Percentiles rank a stretch among this genome's conserved stretches.
phyloP scores from a whole-genome alignment of 2,797 vertebrate genomes.

The Coendou prehensilis region DNA sequence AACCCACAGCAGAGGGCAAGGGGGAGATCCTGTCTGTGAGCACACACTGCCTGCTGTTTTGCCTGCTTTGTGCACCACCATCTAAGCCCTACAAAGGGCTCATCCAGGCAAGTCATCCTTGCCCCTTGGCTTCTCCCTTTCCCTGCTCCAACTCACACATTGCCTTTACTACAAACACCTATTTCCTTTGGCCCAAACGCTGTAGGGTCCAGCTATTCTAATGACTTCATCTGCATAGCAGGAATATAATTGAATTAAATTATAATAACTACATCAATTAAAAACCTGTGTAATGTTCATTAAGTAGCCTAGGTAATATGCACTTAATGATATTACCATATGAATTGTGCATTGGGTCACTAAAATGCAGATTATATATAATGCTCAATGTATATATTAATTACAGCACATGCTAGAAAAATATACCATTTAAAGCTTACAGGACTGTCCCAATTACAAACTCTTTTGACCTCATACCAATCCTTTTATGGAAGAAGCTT shows the following conservation, averaged over 20 bases:
- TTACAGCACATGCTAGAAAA: slow-evolving; percentile 71
- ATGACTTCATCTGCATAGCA: slow-evolving; percentile 69
- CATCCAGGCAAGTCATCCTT: background rate
- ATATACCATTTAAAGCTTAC: slow-evolving; percentile 31
- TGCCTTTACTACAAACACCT: slow-evolving; percentile 58
- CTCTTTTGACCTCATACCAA: slow-evolving; percentile 57
- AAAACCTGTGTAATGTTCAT: slow-evolving; percentile 85
- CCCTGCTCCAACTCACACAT: background rate
- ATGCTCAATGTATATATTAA: slow-evolving; percentile 73
- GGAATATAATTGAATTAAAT: slow-evolving; percentile 84
- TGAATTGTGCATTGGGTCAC: slow-evolving; percentile 79
- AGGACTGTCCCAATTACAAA: slow-evolving; percentile 45
- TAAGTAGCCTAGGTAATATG: slow-evolving; percentile 81
- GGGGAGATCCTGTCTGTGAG: background rate
- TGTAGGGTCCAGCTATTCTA: slow-evolving; percentile 56
- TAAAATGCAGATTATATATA: slow-evolving; percentile 74
- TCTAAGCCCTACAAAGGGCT: background rate
- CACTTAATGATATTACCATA: slow-evolving; percentile 82
- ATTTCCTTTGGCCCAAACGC: slow-evolving; percentile 57
- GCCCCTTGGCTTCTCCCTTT: background rate
- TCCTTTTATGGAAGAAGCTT: slow-evolving; percentile 11
- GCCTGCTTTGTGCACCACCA: background rate
- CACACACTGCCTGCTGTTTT: background rate
- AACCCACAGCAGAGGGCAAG: slow-evolving; percentile 33
- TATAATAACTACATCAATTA: slow-evolving; percentile 82